Conservation (phyloP, 2,888 invertebrate genomes). For the Hyppa rectilinea region DNA sequence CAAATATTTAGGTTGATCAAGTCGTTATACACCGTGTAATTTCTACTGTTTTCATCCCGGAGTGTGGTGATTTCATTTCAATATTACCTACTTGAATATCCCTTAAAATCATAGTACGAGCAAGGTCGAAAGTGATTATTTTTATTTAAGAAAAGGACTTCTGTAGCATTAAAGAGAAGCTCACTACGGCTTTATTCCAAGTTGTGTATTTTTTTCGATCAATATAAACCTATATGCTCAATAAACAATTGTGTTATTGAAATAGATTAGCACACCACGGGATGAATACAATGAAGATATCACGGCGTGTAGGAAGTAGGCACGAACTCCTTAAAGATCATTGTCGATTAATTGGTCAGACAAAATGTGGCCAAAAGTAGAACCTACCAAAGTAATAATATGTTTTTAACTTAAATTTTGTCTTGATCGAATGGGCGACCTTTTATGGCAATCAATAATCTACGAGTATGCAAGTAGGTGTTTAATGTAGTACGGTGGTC, state of each 20-base stretch:
- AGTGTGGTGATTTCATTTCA: neutral
- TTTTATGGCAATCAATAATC: conserved; percentile 77
- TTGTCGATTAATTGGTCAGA: conserved; percentile 13
- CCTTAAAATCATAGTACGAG: conserved; percentile 6
- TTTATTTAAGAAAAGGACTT: neutral
- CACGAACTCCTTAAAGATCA: conserved; percentile 8
- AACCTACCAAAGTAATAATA: conserved; percentile 20
- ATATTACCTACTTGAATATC: neutral
- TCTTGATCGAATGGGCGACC: conserved; percentile 55
- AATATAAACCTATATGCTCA: neutral
- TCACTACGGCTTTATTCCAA: conserved; percentile 15
- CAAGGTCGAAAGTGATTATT: conserved; percentile 26
- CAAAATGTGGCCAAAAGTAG: conserved; percentile 27
- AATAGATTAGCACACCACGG: conserved; percentile 8
- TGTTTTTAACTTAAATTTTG: conserved; percentile 13
- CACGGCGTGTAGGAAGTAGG: conserved; percentile 20
- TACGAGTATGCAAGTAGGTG: conserved; percentile 76
- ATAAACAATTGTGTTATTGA: neutral
- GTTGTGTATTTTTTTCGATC: conserved; percentile 10
- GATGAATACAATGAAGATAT: conserved; percentile 22
- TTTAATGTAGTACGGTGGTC: conserved; percentile 79
- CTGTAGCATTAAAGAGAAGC: conserved; percentile 15
- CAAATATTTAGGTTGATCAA: conserved; percentile 6
- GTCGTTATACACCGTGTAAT: conserved; percentile 14
- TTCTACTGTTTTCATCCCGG: conserved; percentile 28